Percentiles rank a stretch among this genome's conserved stretches.
Conservation (phyloP, 2,888 invertebrate genomes). For the Blastobasis adustella region DNA sequence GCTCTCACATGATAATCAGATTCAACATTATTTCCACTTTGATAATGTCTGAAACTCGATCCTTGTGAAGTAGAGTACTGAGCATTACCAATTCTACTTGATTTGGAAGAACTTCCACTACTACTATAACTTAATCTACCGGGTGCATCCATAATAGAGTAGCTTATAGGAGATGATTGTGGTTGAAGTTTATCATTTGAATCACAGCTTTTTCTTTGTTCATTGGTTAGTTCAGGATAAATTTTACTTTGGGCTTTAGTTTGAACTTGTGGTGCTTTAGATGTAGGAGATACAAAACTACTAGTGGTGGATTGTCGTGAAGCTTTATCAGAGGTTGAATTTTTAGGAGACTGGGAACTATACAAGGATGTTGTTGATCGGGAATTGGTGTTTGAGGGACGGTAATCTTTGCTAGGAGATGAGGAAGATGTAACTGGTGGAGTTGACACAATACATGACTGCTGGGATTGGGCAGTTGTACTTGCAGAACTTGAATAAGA, state of each 20-base stretch:
- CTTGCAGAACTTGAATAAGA: conserved; percentile 75
- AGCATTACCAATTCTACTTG: conserved; percentile 63
- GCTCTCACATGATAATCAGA: conserved; percentile 77
- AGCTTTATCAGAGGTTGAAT: conserved; percentile 49
- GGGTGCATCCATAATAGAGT: conserved; percentile 83
- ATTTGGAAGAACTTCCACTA: conserved; percentile 66
- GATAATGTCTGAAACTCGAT: conserved; percentile 77
- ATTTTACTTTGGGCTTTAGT: conserved; percentile 86
- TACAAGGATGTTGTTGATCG: conserved; percentile 62
- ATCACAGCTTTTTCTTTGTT: conserved; percentile 73
- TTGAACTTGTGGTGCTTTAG: conserved; percentile 76
- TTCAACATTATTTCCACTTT: conserved; percentile 75
- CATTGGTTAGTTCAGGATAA: conserved; percentile 79
- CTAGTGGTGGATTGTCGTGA: conserved; percentile 46
- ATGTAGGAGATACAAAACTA: conserved; percentile 72
- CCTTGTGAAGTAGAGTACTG: conserved; percentile 69
- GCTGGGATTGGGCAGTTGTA: conserved; percentile 77
- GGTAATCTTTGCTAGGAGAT: conserved; percentile 76
- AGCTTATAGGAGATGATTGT: conserved; percentile 84
- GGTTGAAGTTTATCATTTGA: conserved; percentile 67
- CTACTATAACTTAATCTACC: conserved; percentile 77
- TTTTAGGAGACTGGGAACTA: conserved; percentile 60
- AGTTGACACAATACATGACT: conserved; percentile 84
- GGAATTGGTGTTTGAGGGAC: conserved; percentile 72
- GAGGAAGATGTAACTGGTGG: conserved; percentile 70